Evolutionary conservation across 2,113 vertebrate species (phyloP).

Genomic region (Aegithalos caudatus): DNA sequence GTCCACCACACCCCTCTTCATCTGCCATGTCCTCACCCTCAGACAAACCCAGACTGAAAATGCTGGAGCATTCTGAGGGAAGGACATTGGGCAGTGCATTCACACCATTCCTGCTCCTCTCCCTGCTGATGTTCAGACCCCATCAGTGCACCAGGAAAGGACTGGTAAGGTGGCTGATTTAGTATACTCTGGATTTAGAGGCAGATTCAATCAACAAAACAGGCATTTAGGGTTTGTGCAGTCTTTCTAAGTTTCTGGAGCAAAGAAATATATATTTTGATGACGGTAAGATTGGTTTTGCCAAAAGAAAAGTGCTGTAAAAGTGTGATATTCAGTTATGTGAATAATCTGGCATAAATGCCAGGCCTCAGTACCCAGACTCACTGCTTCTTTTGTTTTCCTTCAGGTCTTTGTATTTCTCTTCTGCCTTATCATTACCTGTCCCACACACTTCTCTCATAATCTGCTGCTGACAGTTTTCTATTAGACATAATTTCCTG

Average conservation of each 20-base stretch:
- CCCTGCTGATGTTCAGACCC: neutral
- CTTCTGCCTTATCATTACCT: neutral
- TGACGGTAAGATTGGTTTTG: neutral
- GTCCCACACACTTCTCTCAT: neutral
- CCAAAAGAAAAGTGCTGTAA: neutral
- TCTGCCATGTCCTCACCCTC: neutral
- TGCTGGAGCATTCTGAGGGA: neutral
- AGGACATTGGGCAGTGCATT: neutral
- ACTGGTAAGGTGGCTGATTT: neutral
- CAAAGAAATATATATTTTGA: neutral
- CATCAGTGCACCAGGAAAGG: neutral
- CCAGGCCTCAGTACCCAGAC: neutral
- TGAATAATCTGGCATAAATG: neutral
- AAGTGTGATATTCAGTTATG: neutral
- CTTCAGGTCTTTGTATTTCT: neutral
- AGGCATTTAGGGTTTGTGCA: neutral
- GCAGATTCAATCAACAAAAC: neutral
- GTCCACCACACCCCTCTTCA: neutral
- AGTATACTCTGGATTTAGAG: neutral
- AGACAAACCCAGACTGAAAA: neutral
- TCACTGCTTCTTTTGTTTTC: neutral
- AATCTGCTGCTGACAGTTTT: conserved; percentile 52
- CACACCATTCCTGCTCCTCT: neutral
- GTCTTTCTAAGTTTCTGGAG: neutral
- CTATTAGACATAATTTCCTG: conserved; percentile 49